A percentile compares a stretch with the other conserved stretches of the same genome.
Conservation (phyloP, 2,113 vertebrate genomes). For the Hyaena hyaena region DNA sequence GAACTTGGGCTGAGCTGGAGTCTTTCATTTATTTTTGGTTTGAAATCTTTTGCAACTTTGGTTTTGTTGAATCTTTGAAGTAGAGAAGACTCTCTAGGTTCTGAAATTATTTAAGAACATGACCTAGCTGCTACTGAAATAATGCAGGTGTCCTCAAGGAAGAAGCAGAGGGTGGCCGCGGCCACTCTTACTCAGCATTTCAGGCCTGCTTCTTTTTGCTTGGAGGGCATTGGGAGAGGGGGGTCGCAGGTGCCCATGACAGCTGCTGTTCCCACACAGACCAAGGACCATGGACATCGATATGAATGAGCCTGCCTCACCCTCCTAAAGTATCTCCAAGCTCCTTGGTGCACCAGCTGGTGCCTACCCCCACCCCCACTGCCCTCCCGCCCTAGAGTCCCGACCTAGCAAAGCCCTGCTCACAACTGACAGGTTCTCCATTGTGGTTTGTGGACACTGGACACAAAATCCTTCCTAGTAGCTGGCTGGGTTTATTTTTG, state of each 20-base stretch:
- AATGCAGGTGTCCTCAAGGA: not conserved
- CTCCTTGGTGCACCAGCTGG: not conserved
- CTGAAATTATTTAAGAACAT: not conserved
- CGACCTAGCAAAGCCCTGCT: not conserved
- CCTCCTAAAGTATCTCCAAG: not conserved
- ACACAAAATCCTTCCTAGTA: not conserved
- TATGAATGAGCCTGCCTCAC: not conserved
- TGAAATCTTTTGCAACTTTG: not conserved
- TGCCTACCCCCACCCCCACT: not conserved
- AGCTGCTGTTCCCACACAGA: too few species aligned
- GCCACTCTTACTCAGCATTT: not conserved
- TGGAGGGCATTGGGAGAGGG: too few species aligned
- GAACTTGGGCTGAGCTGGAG: not conserved
- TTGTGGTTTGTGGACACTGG: not conserved
- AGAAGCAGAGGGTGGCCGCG: not conserved
- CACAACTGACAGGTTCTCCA: too few species aligned
- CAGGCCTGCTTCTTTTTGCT: not conserved
- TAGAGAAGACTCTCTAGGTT: not conserved
- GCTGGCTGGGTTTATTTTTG: not conserved
- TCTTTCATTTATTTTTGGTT: not conserved
- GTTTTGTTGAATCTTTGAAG: not conserved
- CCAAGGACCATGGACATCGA: rapidly evolving
- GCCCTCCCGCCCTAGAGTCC: not conserved
- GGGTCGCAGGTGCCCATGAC: rapidly evolving
- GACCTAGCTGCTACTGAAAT: not conserved